A percentile compares a stretch with the other conserved stretches of the same genome.
Conservation (phyloP, 1,140 invertebrate species). For the Thaumetopoea pityocampa region DNA sequence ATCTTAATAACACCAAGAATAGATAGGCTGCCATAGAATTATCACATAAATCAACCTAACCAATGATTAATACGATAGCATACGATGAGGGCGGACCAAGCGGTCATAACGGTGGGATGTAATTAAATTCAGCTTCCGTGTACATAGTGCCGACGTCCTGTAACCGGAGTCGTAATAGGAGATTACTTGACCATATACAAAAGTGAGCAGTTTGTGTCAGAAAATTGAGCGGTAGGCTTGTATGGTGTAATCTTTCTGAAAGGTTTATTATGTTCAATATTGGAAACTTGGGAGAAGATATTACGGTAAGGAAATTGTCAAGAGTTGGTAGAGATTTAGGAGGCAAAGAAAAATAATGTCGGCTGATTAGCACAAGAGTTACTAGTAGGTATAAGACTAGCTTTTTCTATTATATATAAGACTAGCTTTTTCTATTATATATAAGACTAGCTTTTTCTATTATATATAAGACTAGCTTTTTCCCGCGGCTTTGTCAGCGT, state of each 20-base stretch:
- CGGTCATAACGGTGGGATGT: conserved; percentile 59
- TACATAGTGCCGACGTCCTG: conserved; percentile 21
- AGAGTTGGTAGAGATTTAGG: too few relatives aligned
- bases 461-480: too few relatives aligned
- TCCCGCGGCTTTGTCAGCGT: too few relatives aligned
- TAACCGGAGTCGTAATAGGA: conserved; percentile 30
- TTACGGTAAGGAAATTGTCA: too few relatives aligned
- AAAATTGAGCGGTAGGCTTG: conserved; percentile 34
- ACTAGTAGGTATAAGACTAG: too few relatives aligned
- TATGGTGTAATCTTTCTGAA: conserved; percentile 14
- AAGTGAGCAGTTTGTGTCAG: conserved; percentile 22
- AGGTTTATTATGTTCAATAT: too few relatives aligned
- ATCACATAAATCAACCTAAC: conserved; percentile 57
- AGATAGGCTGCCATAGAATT: conserved; percentile 50
- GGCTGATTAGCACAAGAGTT: too few relatives aligned
- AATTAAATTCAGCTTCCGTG: conserved; percentile 67
- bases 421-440: too few relatives aligned
- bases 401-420: too few relatives aligned
- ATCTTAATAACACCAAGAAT: conserved; percentile 48
- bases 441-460: too few relatives aligned
- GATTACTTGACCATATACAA: conserved; percentile 12
- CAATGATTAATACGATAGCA: conserved; percentile 56
- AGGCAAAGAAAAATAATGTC: too few relatives aligned
- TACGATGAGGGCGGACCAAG: conserved; percentile 35
- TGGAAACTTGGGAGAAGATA: too few relatives aligned